phyloP scores from a whole-genome alignment of 2,888 invertebrate species.

The Microctonus hyperodae region DNA sequence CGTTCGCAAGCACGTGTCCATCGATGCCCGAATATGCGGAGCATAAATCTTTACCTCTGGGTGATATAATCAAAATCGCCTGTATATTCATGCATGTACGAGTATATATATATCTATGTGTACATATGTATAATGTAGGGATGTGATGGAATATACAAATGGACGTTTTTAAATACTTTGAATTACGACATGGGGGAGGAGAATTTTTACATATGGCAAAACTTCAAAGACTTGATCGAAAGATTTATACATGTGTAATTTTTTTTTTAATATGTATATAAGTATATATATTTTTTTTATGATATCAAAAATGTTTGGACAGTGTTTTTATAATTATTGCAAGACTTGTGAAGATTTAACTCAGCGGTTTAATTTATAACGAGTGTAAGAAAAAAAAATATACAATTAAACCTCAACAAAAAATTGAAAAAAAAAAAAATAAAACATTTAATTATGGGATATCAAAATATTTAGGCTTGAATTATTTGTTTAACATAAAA shows the following conservation, averaged over 20 bases:
- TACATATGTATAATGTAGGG: too few species aligned
- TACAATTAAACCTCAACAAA: conserved; percentile 44
- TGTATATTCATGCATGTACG: background rate
- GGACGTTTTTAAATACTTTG: conserved; percentile 1
- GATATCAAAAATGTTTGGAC: conserved; percentile 24
- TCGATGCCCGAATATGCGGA: conserved; percentile 21
- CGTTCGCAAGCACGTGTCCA: conserved; percentile 31
- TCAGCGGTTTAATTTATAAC: background rate
- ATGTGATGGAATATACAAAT: conserved; percentile 14
- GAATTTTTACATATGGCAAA: conserved; percentile 21
- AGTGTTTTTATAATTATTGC: conserved; percentile 2
- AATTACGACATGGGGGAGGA: conserved; percentile 20
- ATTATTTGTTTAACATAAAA: background rate
- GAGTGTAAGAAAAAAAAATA: conserved; percentile 47
- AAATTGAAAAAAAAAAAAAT: too few species aligned
- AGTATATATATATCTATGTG: too few species aligned
- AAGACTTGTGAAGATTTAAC: background rate
- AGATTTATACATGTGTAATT: conserved; percentile 21
- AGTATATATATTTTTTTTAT: background rate
- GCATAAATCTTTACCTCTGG: conserved; percentile 25
- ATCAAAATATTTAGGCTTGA: background rate
- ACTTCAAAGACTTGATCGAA: conserved; percentile 32
- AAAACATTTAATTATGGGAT: too few species aligned
- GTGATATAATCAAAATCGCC: conserved; percentile 13
- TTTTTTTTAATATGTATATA: conserved; percentile 9